Evolutionary conservation across 2,888 invertebrate genomes (phyloP).

Genomic region (Ganaspis brasiliensis): DNA sequence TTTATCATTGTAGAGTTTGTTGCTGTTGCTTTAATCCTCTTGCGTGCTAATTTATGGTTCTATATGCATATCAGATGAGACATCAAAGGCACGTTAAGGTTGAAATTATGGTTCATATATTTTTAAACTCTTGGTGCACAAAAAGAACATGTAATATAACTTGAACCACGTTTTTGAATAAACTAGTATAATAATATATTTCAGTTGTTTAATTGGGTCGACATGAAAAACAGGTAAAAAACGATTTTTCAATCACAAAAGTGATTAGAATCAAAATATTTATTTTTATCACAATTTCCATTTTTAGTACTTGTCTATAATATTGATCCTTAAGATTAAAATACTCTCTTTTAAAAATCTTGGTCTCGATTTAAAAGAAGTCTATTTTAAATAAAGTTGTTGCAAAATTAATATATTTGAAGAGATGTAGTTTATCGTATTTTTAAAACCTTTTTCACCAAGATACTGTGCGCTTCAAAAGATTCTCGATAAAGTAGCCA

Average conservation of each 20-base stretch:
- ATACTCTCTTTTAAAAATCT: no score
- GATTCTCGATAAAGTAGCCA: slow-evolving; percentile 10
- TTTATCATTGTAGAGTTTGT: no score
- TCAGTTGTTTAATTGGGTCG: neutral
- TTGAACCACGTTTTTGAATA: neutral
- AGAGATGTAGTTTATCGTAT: neutral
- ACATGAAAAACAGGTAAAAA: neutral
- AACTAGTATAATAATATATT: neutral
- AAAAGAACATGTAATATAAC: slow-evolving; percentile 8
- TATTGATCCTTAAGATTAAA: no score
- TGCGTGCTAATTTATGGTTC: slow-evolving; percentile 3
- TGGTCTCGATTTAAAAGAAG: no score
- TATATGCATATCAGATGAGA: slow-evolving; percentile 29
- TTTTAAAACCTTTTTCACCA: neutral
- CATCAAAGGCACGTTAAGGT: slow-evolving; percentile 7
- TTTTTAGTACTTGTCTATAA: no score
- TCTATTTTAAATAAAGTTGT: no score
- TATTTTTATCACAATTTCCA: no score
- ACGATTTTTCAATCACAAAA: neutral
- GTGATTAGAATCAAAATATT: no score
- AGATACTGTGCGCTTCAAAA: neutral
- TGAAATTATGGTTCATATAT: slow-evolving; percentile 8
- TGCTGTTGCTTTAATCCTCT: slow-evolving; percentile 4
- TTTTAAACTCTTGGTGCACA: neutral
- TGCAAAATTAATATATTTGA: no score